These are phyloP conservation scores for Axis porcinus DNA, from an alignment of 2,113 vertebrate species.

Conservation along the genomic window DNA sequence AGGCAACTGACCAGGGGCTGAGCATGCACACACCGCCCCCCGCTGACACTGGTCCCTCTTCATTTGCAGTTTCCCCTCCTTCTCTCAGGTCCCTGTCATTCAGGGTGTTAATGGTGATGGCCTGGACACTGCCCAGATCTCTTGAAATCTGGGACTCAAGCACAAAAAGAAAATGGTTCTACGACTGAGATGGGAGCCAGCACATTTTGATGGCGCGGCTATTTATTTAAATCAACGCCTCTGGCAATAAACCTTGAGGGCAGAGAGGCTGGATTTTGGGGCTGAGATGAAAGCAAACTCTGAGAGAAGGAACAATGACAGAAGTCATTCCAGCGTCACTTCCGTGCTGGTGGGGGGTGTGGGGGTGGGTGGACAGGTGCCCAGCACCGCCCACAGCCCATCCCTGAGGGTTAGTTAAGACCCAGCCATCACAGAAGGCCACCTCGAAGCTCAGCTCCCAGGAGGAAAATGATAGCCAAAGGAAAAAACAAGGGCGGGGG, in stretches of 20 bases:
- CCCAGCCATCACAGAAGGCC: constrained; percentile 9
- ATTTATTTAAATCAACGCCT: not conserved
- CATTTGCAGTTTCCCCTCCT: not conserved
- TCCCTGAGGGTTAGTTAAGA: not conserved
- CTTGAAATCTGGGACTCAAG: not conserved
- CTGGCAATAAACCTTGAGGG: not conserved
- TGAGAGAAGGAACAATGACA: not conserved
- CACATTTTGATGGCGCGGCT: not conserved
- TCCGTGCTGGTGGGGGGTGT: not conserved
- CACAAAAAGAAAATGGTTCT: not conserved
- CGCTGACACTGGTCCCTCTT: not conserved
- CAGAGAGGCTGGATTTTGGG: not conserved
- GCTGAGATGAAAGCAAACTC: not conserved
- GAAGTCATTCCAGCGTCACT: not conserved
- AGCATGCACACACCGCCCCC: not conserved
- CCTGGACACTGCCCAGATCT: not conserved
- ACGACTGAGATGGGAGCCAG: not conserved
- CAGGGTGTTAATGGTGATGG: not conserved
- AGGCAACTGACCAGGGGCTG: not conserved
- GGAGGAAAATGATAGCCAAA: constrained; percentile 29
- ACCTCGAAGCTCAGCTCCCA: not conserved
- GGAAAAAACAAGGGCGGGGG: constrained; percentile 48
- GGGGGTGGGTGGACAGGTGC: not conserved
- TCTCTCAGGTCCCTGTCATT: not conserved
- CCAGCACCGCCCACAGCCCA: not conserved